A percentile compares a stretch with the other conserved stretches of the same genome.
phyloP scores from a whole-genome alignment of 2,797 vertebrate species.

The Thunnus albacares region DNA sequence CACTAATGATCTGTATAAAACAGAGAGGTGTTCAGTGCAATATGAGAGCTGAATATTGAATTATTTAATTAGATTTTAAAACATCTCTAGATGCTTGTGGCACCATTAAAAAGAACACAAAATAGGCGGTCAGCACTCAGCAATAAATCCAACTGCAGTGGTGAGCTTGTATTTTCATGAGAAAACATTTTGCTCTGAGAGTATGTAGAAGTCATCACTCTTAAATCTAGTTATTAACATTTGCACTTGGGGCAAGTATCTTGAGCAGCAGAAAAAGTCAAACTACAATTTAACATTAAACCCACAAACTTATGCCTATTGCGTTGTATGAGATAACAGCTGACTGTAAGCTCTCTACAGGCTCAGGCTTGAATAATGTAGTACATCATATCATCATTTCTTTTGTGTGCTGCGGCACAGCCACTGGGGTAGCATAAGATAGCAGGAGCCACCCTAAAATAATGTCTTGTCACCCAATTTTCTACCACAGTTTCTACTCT shows the following conservation, averaged over 20 bases:
- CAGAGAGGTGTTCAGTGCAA: background rate
- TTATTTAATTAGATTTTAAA: background rate
- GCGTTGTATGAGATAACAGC: slow-evolving; percentile 22
- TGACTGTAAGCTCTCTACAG: background rate
- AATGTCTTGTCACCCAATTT: slow-evolving; percentile 18
- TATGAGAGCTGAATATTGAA: slow-evolving; percentile 12
- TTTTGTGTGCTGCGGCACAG: slow-evolving; percentile 22
- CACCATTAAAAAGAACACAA: background rate
- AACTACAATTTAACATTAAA: slow-evolving; percentile 27
- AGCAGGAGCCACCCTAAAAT: slow-evolving; percentile 26
- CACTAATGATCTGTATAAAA: background rate
- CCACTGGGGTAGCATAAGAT: slow-evolving; percentile 1
- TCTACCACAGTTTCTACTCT: slow-evolving; percentile 10
- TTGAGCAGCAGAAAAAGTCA: slow-evolving; percentile 17
- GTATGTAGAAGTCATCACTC: background rate
- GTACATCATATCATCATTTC: slow-evolving; percentile 11
- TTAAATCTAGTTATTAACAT: slow-evolving; percentile 16
- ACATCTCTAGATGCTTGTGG: background rate
- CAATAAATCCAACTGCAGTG: slow-evolving; percentile 4
- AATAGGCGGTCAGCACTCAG: background rate
- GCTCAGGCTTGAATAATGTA: slow-evolving; percentile 40
- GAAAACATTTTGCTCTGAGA: background rate
- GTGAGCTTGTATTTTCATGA: slow-evolving; percentile 2
- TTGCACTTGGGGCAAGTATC: background rate
- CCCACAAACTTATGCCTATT: slow-evolving; percentile 1